Base-by-base conservation (phyloP, 92 coral and sea anemone species). In the Metridium senile region DNA sequence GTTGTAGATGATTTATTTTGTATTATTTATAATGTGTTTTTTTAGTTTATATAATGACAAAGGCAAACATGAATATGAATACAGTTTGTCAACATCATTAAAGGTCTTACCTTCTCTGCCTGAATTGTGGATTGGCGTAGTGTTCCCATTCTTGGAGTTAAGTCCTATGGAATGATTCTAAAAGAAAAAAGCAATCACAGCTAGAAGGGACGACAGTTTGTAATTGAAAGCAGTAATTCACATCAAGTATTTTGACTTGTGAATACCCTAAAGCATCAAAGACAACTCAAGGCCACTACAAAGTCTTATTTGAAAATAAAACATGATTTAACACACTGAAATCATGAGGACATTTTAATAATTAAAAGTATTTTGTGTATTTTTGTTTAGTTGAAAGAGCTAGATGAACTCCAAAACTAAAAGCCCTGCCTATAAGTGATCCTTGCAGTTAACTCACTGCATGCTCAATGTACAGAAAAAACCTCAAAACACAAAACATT, bases 31-130 rank as follows among this genome's bases (percentile, higher is more conserved):
- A 20, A 21, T 73, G 68, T 35, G n/a, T 73, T 73, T n/a, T n/a
- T 26, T 57, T 58, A 46, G 51, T 34, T 33, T 30, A n/a, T 1
- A 57, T 72, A 33, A 72, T 57, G 6, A 63, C 45, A 31, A 49
- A 71, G 32, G 26, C 75, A 56, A 71, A 71, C 25, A 71, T 21
- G 45, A 8, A 13, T 39, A 63, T 11, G 13, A 28, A 31, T 30
- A 3, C 43, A 21, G 43, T 31, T 63, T 2, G 69, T 28, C 8
- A 16, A 63, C 11, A 1, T 28, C 45, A 63, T 63, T 63, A 28
- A 63, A 16, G 62, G 27, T 59, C 86, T 80, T 84, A 88, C 93
- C 79, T 74, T 88, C 93, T 26, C 93, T 81, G 62, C 74, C 49
- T 21, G 88, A 70, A 65, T 66, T 79, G 78, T 88, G 89, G 54